A percentile compares a stretch with the other conserved stretches of the same genome.
Evolutionary conservation across 2,797 vertebrate genomes (phyloP).

Genomic region (Geotria australis): DNA sequence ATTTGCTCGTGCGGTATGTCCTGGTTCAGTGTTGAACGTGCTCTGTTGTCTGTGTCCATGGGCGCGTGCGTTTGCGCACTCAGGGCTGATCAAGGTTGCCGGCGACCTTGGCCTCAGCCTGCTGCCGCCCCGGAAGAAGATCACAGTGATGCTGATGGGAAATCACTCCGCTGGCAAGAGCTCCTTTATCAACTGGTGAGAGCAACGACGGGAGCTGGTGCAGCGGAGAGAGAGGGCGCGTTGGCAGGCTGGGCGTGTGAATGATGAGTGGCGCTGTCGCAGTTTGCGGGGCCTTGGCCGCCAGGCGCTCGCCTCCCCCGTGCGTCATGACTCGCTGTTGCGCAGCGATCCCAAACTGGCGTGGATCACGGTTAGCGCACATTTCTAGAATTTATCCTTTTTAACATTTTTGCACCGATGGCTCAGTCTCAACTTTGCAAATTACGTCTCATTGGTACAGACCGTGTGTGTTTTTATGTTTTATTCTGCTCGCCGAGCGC

Average conservation of each 20-base stretch:
- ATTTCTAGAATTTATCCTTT: too few species aligned
- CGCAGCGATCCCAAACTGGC: too few species aligned
- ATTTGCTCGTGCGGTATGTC: too few species aligned
- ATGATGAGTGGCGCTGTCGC: neutral
- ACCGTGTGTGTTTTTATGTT: too few species aligned
- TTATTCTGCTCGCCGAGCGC: too few species aligned
- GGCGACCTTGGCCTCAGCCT: conserved; percentile 23
- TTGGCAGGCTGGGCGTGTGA: neutral
- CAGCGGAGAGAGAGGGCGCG: neutral
- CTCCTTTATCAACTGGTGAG: conserved; percentile 47
- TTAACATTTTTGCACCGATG: too few species aligned
- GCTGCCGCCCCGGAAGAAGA: conserved; percentile 34
- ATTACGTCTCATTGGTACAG: too few species aligned
- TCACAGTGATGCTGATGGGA: conserved; percentile 41
- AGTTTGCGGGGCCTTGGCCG: neutral
- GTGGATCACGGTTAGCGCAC: too few species aligned
- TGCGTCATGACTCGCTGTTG: too few species aligned
- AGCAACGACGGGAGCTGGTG: neutral
- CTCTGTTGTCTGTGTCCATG: neutral
- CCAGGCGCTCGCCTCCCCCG: neutral
- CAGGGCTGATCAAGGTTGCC: conserved; percentile 27
- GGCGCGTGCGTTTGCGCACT: too few species aligned
- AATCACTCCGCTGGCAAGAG: conserved; percentile 55
- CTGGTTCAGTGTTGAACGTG: too few species aligned
- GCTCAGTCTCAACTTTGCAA: too few species aligned